Evolutionary conservation across 2,888 invertebrate species (phyloP).

Genomic region (Fabriciana adippe): DNA sequence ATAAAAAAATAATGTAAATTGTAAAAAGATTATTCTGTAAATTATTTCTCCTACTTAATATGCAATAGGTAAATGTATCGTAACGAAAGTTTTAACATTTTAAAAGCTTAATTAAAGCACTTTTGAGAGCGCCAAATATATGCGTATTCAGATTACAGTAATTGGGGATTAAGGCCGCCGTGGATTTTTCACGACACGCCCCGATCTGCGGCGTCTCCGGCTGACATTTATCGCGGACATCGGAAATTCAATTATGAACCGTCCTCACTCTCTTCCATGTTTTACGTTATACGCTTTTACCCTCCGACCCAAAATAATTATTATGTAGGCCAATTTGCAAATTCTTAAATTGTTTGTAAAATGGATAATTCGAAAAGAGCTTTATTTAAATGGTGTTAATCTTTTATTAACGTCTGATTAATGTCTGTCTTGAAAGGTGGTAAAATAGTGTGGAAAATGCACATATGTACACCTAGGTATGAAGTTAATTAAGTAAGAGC

Average conservation of each 20-base stretch:
- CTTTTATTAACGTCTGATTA: no score
- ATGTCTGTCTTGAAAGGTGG: no score
- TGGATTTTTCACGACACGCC: slow-evolving; percentile 54
- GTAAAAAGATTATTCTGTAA: neutral
- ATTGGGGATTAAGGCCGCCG: slow-evolving; percentile 55
- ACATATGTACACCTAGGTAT: no score
- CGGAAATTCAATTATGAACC: slow-evolving; percentile 67
- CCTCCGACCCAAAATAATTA: slow-evolving; percentile 34
- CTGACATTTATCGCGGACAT: slow-evolving; percentile 60
- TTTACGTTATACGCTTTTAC: slow-evolving; percentile 24
- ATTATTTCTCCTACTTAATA: neutral
- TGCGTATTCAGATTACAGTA: slow-evolving; percentile 58
- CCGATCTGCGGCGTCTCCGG: slow-evolving; percentile 58
- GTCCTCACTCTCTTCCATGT: slow-evolving; percentile 45
- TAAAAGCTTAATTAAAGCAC: slow-evolving; percentile 42
- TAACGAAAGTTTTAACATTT: neutral
- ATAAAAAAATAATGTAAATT: no score
- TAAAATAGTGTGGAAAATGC: no score
- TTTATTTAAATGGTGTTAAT: neutral
- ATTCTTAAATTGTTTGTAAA: slow-evolving; percentile 9
- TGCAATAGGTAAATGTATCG: neutral
- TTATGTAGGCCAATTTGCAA: slow-evolving; percentile 37
- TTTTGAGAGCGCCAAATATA: slow-evolving; percentile 49
- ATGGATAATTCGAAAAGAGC: neutral
- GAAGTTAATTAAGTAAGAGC: no score